These are phyloP conservation scores for Luehdorfia chinensis DNA, from an alignment of 1,140 invertebrate species.

Conservation along the genomic window DNA sequence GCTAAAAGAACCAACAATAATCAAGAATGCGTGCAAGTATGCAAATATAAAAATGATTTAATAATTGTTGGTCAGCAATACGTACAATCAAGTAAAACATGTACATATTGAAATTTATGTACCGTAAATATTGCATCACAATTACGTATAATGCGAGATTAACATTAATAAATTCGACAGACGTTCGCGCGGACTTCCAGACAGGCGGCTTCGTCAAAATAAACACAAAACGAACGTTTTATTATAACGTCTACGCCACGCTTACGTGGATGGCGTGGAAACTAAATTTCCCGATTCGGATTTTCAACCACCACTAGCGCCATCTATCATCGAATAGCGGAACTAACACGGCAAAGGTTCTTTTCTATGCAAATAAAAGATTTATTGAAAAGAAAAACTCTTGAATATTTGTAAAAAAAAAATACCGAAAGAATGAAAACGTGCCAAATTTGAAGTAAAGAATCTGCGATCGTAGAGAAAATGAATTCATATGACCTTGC, in stretches of 20 bases:
- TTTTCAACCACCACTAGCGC: constrained; percentile 30
- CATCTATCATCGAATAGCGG: constrained; percentile 58
- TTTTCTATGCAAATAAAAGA: constrained; percentile 1
- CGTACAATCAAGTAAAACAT: constrained; percentile 3
- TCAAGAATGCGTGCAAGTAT: background rate
- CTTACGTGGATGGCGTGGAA: constrained; percentile 37
- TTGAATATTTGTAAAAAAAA: constrained; percentile 19
- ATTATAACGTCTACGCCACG: constrained; percentile 44
- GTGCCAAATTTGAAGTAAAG: constrained; percentile 32
- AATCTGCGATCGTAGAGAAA: constrained; percentile 34
- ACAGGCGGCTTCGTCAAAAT: constrained; percentile 37
- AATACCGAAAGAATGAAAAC: constrained; percentile 25
- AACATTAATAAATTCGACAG: constrained; percentile 23
- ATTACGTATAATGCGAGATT: constrained; percentile 31
- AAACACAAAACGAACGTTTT: constrained; percentile 53
- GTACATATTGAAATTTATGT: background rate
- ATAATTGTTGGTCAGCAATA: constrained; percentile 1
- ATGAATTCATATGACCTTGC: constrained; percentile 65
- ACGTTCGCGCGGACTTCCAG: constrained; percentile 22
- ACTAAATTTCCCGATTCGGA: constrained; percentile 23
- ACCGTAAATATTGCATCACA: constrained; percentile 23
- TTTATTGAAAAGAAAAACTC: constrained; percentile 13
- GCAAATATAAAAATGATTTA: constrained; percentile 9
- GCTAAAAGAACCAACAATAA: too few species aligned
- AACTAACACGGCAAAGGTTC: constrained; percentile 29